Percentiles rank a stretch among this genome's conserved stretches.
Evolutionary conservation across 1,140 invertebrate genomes (phyloP).

Genomic region (Halictus rubicundus): DNA sequence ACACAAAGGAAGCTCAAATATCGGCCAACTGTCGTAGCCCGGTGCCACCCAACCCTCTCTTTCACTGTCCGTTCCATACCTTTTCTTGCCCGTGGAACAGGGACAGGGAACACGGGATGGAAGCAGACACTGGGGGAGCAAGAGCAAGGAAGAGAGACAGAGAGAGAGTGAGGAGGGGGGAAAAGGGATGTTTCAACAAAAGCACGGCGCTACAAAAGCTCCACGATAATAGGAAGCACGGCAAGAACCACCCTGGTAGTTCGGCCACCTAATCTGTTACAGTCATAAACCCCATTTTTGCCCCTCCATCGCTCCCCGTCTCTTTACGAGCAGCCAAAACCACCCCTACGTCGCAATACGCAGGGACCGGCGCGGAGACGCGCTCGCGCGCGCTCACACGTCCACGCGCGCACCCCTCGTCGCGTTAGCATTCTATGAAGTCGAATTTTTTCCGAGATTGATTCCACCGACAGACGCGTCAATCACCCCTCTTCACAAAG

Average conservation of each 20-base stretch:
- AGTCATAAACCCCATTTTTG: slow-evolving; percentile 75
- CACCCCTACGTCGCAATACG: slow-evolving; percentile 28
- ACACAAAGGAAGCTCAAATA: slow-evolving; percentile 70
- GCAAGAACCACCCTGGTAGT: slow-evolving; percentile 64
- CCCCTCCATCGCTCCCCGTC: slow-evolving; percentile 35
- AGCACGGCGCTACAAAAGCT: slow-evolving; percentile 67
- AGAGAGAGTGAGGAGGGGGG: slow-evolving; percentile 5
- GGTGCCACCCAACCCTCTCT: slow-evolving; percentile 58
- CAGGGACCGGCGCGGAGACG: not conserved
- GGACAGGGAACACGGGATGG: slow-evolving; percentile 4
- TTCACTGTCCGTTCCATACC: slow-evolving; percentile 51
- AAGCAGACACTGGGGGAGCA: not conserved
- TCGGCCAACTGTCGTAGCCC: slow-evolving; percentile 70
- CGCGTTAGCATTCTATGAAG: slow-evolving; percentile 3
- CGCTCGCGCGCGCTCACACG: not conserved
- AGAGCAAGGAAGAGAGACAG: slow-evolving; percentile 1
- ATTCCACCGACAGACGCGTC: slow-evolving; percentile 16
- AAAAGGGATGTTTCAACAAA: slow-evolving; percentile 46
- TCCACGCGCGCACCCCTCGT: not conserved
- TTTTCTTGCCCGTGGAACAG: slow-evolving; percentile 32
- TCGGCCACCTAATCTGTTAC: slow-evolving; percentile 73
- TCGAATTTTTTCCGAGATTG: slow-evolving; percentile 53
- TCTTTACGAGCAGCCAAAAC: slow-evolving; percentile 51
- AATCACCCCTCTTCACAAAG: slow-evolving; percentile 16
- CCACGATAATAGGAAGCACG: slow-evolving; percentile 69